These are phyloP conservation scores for Enteromius afrohamiltoni DNA, from an alignment of 2,797 vertebrate species.

Conservation along the genomic window DNA sequence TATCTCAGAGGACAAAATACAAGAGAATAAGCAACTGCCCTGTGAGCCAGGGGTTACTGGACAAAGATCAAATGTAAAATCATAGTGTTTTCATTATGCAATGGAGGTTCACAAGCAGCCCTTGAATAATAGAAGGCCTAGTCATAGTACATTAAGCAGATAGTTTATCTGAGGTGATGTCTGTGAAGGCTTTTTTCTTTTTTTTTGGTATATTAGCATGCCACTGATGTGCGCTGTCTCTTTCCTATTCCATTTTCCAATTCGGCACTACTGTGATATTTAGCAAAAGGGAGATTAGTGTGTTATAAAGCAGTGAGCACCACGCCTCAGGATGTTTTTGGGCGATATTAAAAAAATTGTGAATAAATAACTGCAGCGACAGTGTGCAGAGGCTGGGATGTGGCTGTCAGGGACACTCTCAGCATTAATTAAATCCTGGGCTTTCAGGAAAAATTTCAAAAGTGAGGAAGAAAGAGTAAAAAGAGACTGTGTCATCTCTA, in stretches of 20 bases:
- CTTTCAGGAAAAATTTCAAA: slow-evolving; percentile 50
- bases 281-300: slow-evolving; percentile 54
- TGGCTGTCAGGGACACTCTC: slow-evolving; percentile 50
- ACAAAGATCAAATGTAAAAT: slow-evolving; percentile 46
- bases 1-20: slow-evolving; percentile 10
- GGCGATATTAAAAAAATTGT: slow-evolving; percentile 54
- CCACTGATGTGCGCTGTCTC: slow-evolving; percentile 39
- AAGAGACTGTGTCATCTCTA: slow-evolving; percentile 39
- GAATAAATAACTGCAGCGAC: slow-evolving; percentile 53
- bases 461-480: slow-evolving; percentile 43
- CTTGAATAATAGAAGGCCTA: slow-evolving; percentile 29
- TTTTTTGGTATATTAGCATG: slow-evolving; percentile 52
- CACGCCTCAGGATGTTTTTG: slow-evolving; percentile 54
- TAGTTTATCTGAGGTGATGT: slow-evolving; percentile 40
- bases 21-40: slow-evolving; percentile 22
- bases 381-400: slow-evolving; percentile 23
- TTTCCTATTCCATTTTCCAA: slow-evolving; percentile 28
- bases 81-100: slow-evolving; percentile 39
- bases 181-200: background rate
- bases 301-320: slow-evolving; percentile 45
- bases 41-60: slow-evolving; percentile 28
- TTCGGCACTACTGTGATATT: slow-evolving; percentile 52
- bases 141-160: slow-evolving; percentile 40
- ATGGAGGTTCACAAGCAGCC: slow-evolving; percentile 15
- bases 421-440: slow-evolving; percentile 52